Evolutionary conservation across 2,113 vertebrate species (phyloP), one percentile per base, ranked within the genome.

Genomic region (Rhipidura dahli): DNA sequence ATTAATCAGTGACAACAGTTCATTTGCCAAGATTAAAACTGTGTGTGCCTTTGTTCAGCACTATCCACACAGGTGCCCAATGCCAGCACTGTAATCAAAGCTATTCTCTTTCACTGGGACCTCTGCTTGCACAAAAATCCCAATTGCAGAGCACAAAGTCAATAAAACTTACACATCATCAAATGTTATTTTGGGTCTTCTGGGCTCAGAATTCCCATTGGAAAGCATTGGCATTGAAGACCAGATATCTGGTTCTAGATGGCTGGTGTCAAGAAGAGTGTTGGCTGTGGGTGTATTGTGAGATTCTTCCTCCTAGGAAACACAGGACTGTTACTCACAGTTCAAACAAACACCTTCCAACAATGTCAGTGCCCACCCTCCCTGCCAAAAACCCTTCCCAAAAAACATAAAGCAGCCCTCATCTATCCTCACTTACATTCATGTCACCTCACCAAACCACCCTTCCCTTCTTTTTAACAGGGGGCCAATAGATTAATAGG

Each of bases 161-260:
- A 44, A 15, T 16, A 82, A 53, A 91, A 99, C 99, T 81, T 98
- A 99, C 99, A 97, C 98, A 98, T 99, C 99, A 97, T 98, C 99
- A 86, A 99, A 99, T 13, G 98, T 98, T 94, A 99, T 98, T 94
- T 98, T 99, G 39, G 99, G 98, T 97, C 99, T 98, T 86, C 98
- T 98, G 66, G 98, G 96, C 93, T 98, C 99, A 57, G 98, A 77
- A 39, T 98, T 98, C 80, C 98, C 99, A 68, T 98, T 98, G 89
- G 98, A 96, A 87, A 98, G 96, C 1, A 94, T 89, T 65, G 97
- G 97, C 42, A 98, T 92, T 85, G 99, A 97, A 7, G 98, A 98
- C 99, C 99, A 99, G 84, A 98, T 96, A 17, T 99, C 98, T 10
- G 98, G 96, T 84, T 99, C 99, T 28, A 98, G 98, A 85, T 99